phyloP scores from a whole-genome alignment of 2,113 vertebrate genomes.

The Hippocampus guttulatus region DNA sequence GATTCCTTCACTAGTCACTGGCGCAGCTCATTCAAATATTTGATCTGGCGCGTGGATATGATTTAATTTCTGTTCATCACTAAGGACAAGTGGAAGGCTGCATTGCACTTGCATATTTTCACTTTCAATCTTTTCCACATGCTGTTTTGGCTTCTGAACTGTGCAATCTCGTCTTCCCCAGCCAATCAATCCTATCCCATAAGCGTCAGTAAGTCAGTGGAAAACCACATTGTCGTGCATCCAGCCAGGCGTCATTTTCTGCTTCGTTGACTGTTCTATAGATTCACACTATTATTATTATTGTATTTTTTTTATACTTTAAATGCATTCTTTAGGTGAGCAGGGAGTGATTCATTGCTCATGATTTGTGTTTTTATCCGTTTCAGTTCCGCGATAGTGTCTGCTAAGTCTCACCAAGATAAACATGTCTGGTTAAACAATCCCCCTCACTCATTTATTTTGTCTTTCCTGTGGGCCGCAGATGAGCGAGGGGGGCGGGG shows the following conservation, averaged over 20 bases:
- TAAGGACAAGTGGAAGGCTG: not conserved
- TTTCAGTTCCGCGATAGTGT: not conserved
- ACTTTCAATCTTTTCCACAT: not conserved
- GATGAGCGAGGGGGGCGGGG: conserved; percentile 14
- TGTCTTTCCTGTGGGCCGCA: conserved; percentile 30
- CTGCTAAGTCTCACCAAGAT: conserved; percentile 13
- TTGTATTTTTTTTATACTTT: not conserved
- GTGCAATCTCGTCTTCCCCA: not conserved
- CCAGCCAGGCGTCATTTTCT: not conserved
- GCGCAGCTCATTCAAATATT: not conserved
- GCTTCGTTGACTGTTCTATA: not conserved
- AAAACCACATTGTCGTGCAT: not conserved
- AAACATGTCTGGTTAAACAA: conserved; percentile 42
- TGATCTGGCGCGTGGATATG: not conserved
- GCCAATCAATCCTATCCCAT: conserved; percentile 2
- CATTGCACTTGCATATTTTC: conserved; percentile 1
- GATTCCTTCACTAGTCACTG: not conserved
- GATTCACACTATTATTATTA: not conserved
- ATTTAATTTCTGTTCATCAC: not conserved
- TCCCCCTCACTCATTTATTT: conserved; percentile 19
- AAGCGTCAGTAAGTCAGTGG: not conserved
- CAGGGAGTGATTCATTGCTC: not conserved
- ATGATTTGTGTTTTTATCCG: not conserved
- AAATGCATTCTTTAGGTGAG: not conserved
- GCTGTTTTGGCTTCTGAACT: not conserved